Evolutionary conservation across 2,888 invertebrate species (phyloP).

Genomic region (Platycnemis pennipes): DNA sequence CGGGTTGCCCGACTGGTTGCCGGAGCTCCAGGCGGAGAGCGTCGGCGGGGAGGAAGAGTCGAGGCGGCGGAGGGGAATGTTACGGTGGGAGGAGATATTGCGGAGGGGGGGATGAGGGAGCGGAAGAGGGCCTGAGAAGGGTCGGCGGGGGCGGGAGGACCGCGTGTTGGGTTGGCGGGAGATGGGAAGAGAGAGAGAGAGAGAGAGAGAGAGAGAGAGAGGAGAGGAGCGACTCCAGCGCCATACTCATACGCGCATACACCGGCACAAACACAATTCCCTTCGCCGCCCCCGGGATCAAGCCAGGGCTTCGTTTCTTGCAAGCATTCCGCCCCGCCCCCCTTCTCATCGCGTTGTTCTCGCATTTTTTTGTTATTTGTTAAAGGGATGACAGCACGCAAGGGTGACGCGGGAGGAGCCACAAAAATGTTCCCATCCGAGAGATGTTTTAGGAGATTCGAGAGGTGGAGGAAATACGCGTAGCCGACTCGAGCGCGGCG

Average conservation of each 20-base stretch:
- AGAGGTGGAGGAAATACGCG: constrained; percentile 25
- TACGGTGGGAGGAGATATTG: not conserved
- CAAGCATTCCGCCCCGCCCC: not conserved
- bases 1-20: constrained; percentile 56
- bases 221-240: not conserved
- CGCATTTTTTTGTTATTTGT: not conserved
- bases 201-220: not conserved
- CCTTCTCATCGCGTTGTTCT: not conserved
- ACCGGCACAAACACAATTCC: not conserved
- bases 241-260: not conserved
- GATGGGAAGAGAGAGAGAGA: not conserved
- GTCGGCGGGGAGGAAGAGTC: not conserved
- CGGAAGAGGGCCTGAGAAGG: not conserved
- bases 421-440: not conserved
- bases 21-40: constrained; percentile 57
- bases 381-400: not conserved
- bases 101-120: not conserved
- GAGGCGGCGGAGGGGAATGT: not conserved
- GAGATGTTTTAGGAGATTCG: constrained; percentile 26
- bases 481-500: not conserved
- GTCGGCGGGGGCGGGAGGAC: not conserved
- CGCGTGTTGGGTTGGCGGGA: not conserved
- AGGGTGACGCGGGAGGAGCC: not conserved
- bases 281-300: not conserved
- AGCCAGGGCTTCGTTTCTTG: not conserved